Percentiles rank a stretch among this genome's conserved stretches.
These are phyloP conservation scores for Rhyacophila evoluta DNA, from an alignment of 2,888 invertebrate genomes.

Conservation along the genomic window DNA sequence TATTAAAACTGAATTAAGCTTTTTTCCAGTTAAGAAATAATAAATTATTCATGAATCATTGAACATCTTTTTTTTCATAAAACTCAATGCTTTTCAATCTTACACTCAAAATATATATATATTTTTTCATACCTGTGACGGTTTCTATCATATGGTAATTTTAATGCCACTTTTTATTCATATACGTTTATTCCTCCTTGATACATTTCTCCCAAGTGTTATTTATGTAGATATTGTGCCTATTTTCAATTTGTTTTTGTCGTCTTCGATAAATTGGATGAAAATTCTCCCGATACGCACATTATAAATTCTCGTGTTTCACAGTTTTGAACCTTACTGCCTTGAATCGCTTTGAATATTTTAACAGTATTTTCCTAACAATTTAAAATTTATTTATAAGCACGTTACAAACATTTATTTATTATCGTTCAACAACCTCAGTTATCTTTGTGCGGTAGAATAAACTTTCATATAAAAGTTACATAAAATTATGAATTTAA, in stretches of 20 bases:
- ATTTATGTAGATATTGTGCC: not conserved
- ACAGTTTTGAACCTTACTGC: not conserved
- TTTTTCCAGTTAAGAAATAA: too few species aligned
- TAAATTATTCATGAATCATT: too few species aligned
- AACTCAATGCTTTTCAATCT: too few species aligned
- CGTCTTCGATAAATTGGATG: constrained; percentile 1
- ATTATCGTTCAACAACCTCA: too few species aligned
- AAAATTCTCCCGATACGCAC: not conserved
- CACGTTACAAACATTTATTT: not conserved
- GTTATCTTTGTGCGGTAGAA: too few species aligned
- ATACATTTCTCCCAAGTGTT: not conserved
- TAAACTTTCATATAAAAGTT: too few species aligned
- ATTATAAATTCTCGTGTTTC: not conserved
- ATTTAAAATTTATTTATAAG: not conserved
- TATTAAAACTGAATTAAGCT: too few species aligned
- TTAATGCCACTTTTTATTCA: not conserved
- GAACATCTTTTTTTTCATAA: too few species aligned
- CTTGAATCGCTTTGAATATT: not conserved
- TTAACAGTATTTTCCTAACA: not conserved
- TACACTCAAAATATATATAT: too few species aligned
- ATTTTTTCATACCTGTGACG: not conserved
- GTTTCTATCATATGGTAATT: not conserved
- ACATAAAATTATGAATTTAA: too few species aligned
- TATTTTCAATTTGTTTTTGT: constrained; percentile 11
- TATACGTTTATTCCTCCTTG: not conserved